phyloP scores from a whole-genome alignment of 2,113 vertebrate genomes.

The Larimichthys crocea region DNA sequence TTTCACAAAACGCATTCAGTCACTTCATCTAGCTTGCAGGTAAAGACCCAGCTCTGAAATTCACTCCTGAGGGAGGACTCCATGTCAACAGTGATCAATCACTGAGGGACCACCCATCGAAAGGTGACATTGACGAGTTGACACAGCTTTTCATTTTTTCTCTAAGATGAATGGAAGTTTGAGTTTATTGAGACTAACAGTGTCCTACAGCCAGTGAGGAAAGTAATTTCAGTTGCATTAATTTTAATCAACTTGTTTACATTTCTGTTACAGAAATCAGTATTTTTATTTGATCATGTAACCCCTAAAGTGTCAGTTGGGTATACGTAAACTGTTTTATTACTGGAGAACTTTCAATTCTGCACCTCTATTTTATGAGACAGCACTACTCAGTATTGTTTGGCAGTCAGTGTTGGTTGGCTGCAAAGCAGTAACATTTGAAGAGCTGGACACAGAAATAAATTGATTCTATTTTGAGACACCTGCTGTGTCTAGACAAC shows the following conservation, averaged over 20 bases:
- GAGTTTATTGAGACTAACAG: neutral
- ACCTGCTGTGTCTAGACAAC: constrained; percentile 62
- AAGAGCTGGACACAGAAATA: constrained; percentile 59
- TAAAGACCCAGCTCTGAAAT: neutral
- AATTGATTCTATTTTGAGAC: constrained; percentile 63
- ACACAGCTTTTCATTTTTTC: constrained; percentile 19
- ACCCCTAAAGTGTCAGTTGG: neutral
- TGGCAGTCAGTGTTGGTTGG: constrained; percentile 22
- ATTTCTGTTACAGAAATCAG: neutral
- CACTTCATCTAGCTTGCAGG: neutral
- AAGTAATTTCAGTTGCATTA: neutral
- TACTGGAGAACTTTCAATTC: neutral
- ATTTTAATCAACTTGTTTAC: neutral
- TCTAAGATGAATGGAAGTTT: constrained; percentile 6
- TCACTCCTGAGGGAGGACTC: constrained; percentile 8
- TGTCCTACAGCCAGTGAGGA: too few species aligned
- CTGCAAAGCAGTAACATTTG: constrained; percentile 17
- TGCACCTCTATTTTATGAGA: neutral
- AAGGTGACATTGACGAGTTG: constrained; percentile 56
- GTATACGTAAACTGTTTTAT: neutral
- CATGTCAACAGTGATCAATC: constrained; percentile 49
- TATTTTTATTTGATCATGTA: neutral
- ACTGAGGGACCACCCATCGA: constrained; percentile 32
- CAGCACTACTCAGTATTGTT: constrained; percentile 4
- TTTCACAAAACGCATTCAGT: constrained; percentile 13